phyloP scores from a whole-genome alignment of 2,113 vertebrate genomes.

The Gymnocephalus cernua region DNA sequence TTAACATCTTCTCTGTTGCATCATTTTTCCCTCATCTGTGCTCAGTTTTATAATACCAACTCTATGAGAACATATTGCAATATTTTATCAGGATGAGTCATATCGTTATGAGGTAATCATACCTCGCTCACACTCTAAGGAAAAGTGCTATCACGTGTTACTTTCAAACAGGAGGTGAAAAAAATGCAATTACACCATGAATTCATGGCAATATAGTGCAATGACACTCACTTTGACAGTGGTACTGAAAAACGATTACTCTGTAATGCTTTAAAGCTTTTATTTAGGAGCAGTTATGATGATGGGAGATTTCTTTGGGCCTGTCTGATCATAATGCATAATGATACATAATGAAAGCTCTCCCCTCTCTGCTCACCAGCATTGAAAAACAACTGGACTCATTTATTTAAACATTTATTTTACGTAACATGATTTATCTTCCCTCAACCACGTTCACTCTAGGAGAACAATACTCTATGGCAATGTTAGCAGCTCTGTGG shows the following conservation, averaged over 20 bases:
- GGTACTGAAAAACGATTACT: constrained; percentile 6
- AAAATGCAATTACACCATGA: constrained; percentile 56
- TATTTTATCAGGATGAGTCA: constrained; percentile 31
- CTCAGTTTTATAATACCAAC: background rate
- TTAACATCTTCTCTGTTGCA: constrained; percentile 1
- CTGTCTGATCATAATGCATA: background rate
- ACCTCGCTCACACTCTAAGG: background rate
- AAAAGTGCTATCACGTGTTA: constrained; percentile 65
- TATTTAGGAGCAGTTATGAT: constrained; percentile 16
- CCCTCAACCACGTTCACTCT: background rate
- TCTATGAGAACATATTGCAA: constrained; percentile 11
- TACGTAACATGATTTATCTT: background rate
- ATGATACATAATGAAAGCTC: background rate
- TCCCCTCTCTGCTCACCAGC: background rate
- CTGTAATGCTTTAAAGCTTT: constrained; percentile 47
- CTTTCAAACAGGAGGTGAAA: constrained; percentile 54
- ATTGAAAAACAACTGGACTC: background rate
- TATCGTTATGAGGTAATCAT: constrained; percentile 21
- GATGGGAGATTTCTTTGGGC: background rate
- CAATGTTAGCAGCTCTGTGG: background rate
- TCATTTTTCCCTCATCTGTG: constrained; percentile 18
- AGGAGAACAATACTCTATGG: background rate
- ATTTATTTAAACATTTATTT: background rate
- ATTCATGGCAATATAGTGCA: constrained; percentile 36
- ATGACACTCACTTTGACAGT: constrained; percentile 18